phyloP scores from a whole-genome alignment of 2,797 vertebrate genomes.

The Bradypodion ventrale region DNA sequence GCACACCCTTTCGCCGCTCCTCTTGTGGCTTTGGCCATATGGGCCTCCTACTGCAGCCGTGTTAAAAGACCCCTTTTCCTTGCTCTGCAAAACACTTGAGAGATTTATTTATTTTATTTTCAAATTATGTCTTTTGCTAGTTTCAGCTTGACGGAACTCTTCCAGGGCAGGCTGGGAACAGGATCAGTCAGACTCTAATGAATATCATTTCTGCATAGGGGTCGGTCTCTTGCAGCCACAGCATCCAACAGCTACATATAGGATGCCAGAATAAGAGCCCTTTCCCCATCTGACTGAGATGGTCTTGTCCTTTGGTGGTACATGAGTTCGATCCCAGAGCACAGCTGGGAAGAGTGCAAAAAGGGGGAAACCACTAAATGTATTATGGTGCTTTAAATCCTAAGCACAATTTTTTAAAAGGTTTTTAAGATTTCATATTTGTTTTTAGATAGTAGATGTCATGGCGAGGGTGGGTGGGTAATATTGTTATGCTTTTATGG shows the following conservation, averaged over 20 bases:
- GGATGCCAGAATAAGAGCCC: no score
- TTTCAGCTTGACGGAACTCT: not conserved
- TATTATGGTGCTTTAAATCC: no score
- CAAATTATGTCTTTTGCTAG: not conserved
- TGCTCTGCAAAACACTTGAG: not conserved
- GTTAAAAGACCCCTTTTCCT: not conserved
- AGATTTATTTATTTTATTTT: not conserved
- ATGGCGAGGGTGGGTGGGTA: no score
- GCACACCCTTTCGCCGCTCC: not conserved
- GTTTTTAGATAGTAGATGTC: no score
- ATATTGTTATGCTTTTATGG: no score
- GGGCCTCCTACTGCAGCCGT: not conserved
- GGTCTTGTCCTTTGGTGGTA: no score
- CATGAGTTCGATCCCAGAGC: no score
- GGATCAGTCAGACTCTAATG: not conserved
- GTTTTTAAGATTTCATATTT: no score
- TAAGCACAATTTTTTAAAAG: no score
- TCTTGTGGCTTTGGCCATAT: not conserved
- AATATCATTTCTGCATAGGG: not conserved
- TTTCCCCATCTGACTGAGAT: no score
- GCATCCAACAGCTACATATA: not conserved
- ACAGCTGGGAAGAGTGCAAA: no score
- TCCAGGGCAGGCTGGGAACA: not conserved
- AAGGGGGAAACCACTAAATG: no score
- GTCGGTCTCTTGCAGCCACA: not conserved